A percentile compares a stretch with the other conserved stretches of the same genome.
Evolutionary conservation across 2,797 vertebrate genomes (phyloP).

Genomic region (Lithobates sylvaticus): DNA sequence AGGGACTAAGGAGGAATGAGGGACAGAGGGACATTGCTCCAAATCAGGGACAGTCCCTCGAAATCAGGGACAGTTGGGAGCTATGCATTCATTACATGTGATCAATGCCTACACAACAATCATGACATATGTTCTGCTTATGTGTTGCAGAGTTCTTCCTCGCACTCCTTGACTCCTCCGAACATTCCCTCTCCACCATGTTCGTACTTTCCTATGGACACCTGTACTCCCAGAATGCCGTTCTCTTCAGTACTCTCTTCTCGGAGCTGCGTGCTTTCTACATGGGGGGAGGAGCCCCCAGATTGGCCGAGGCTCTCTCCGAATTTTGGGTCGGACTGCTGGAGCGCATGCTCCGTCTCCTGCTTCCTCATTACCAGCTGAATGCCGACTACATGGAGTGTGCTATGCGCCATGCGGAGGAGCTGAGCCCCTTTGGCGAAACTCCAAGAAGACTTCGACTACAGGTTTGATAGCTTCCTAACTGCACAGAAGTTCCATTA

Average conservation of each 20-base stretch:
- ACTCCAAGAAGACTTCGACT: constrained; percentile 84
- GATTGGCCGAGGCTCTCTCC: constrained; percentile 84
- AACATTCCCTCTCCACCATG: constrained; percentile 89
- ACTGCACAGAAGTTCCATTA: neutral
- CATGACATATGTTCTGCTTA: neutral
- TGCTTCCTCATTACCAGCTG: constrained; percentile 90
- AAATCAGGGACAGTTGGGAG: no score
- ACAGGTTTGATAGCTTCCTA: constrained; percentile 73
- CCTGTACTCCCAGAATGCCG: constrained; percentile 86
- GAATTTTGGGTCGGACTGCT: constrained; percentile 90
- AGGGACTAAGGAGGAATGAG: no score
- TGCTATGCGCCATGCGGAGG: constrained; percentile 84
- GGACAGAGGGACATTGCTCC: no score
- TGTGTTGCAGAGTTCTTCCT: constrained; percentile 82
- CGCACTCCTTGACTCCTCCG: constrained; percentile 85
- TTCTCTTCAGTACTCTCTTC: constrained; percentile 87
- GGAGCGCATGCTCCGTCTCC: constrained; percentile 87
- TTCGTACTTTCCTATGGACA: constrained; percentile 88
- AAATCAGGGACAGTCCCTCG: no score
- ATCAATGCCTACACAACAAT: no score
- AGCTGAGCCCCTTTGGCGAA: constrained; percentile 89
- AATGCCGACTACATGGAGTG: constrained; percentile 88
- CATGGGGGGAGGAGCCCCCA: constrained; percentile 75
- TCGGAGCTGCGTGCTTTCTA: constrained; percentile 86
- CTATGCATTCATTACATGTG: no score